Evolutionary conservation across 1,140 invertebrate genomes (phyloP), one percentile per base, ranked within the genome.

Genomic region (Scaptomyza hsui): DNA sequence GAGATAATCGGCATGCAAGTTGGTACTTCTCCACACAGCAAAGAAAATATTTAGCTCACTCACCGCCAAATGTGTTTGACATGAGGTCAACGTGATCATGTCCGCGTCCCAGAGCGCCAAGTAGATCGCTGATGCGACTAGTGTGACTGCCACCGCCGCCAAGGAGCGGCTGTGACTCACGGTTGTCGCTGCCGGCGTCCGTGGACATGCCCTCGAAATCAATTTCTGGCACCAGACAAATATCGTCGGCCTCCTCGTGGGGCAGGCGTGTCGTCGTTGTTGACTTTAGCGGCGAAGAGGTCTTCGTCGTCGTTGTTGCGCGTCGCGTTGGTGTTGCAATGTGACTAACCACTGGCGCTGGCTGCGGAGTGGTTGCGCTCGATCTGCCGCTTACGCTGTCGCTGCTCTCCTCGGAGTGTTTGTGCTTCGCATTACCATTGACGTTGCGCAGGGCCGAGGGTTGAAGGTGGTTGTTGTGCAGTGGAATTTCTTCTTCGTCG

Each of bases 81-180:
- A 94, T 94, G 48, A 95, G 93, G 91, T 96, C 95, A 71, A 94
- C 92, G 80, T 96, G 95, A 92, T 96, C 94, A 57, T 88, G 82
- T 48, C 83, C 82, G 18, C 75, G 82, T 57, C 78, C 82, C 12
- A 88, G 44, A 0, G 65, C 85, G 5, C 79, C 79, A 10, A 83
- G 51, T 19, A 83, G 60, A 26, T 83, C 75, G 39, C 75, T 89
- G 10, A 89, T 79, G n/a, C 82, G 82, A 72, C 82, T 85, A 16
- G 71, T 62, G 51, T 86, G 81, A 13, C 81, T 81, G 26, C 62
- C 59, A 21, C 56, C 93, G 75, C 95, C 94, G 92, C 96, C 95
- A 21, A 97, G 93, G 72, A 98, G 94, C 90, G 97, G 97, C 93
- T 97, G 96, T 91, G 96, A 97, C 93, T 98, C 97, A 89, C 96